These are phyloP conservation scores for Desmodus rotundus DNA, from an alignment of 2,113 vertebrate species.

Conservation along the genomic window DNA sequence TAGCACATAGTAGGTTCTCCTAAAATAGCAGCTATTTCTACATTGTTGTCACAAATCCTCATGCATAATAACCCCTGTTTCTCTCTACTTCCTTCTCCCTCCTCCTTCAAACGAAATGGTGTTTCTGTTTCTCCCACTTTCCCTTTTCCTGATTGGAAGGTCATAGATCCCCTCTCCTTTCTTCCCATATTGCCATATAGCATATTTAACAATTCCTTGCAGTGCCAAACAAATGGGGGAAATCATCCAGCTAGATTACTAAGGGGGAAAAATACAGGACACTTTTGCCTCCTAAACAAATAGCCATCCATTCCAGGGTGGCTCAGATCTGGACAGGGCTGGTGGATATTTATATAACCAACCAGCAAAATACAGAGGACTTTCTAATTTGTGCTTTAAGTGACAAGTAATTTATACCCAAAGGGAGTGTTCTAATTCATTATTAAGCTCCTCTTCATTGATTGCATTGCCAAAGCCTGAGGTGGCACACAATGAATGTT, in stretches of 20 bases:
- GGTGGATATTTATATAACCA: background rate
- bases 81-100: background rate
- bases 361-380: background rate
- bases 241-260: background rate
- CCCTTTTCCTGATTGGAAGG: background rate
- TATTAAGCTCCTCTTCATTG: background rate
- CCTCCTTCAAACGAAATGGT: background rate
- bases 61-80: background rate
- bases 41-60: background rate
- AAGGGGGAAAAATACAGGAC: background rate
- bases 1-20: background rate
- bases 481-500: background rate
- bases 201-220: background rate
- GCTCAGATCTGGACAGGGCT: background rate
- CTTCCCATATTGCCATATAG: background rate
- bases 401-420: background rate
- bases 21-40: background rate
- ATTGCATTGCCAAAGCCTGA: background rate
- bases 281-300: background rate
- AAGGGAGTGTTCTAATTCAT: background rate
- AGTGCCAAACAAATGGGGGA: background rate
- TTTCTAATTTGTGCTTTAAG: slow-evolving; percentile 22
- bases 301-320: background rate
- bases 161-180: background rate
- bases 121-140: background rate